These are phyloP conservation scores for Teleopsis dalmanni DNA, from an alignment of 1,140 invertebrate genomes.

Conservation along the genomic window DNA sequence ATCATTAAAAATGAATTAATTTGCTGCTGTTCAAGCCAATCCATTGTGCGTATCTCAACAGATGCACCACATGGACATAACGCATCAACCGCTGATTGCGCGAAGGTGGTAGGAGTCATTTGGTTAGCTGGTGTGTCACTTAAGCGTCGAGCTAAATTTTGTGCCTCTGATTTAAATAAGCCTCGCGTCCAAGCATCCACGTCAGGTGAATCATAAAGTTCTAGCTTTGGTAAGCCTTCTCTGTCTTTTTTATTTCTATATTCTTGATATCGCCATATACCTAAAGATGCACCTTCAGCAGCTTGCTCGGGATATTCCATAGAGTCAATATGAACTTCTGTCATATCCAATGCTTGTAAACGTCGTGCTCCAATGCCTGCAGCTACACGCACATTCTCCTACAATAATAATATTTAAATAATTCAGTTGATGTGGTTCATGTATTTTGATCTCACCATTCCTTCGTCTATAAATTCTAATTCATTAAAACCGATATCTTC, in stretches of 20 bases:
- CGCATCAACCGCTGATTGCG: constrained; percentile 51
- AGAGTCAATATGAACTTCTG: constrained; percentile 58
- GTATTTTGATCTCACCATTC: constrained; percentile 48
- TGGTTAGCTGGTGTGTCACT: constrained; percentile 78
- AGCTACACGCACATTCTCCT: constrained; percentile 43
- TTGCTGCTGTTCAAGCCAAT: constrained; percentile 34
- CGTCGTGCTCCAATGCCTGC: constrained; percentile 51
- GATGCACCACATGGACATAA: constrained; percentile 51
- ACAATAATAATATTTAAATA: no score
- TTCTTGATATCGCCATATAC: constrained; percentile 59
- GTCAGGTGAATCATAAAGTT: constrained; percentile 46
- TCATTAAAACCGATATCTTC: constrained; percentile 56
- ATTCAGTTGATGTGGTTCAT: no score
- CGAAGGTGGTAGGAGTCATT: constrained; percentile 79
- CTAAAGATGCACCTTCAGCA: constrained; percentile 62
- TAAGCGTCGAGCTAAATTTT: constrained; percentile 72
- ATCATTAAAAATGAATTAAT: constrained; percentile 64
- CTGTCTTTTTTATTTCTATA: constrained; percentile 51
- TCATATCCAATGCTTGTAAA: constrained; percentile 53
- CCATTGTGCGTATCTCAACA: constrained; percentile 60
- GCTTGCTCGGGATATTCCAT: constrained; percentile 66
- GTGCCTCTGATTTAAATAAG: constrained; percentile 64
- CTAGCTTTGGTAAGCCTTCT: constrained; percentile 47
- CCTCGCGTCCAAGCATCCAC: constrained; percentile 65
- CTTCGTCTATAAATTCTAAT: constrained; percentile 60